Conservation (phyloP, 2,888 invertebrate genomes). For the Adelognathus sp. region DNA sequence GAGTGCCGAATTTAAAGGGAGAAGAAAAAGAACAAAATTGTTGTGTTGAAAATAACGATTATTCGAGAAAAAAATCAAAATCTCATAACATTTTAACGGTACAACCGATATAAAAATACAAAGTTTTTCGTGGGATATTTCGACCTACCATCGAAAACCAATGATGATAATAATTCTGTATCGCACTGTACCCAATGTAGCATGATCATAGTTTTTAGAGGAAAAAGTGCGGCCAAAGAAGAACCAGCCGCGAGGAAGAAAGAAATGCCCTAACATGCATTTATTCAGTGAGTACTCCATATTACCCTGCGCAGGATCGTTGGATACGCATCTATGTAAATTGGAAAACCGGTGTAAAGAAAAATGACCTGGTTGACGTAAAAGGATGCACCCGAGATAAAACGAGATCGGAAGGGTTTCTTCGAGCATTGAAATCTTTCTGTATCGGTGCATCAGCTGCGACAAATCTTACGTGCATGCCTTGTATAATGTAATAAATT, state of each 20-base stretch:
- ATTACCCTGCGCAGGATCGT: not conserved
- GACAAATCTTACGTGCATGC: not conserved
- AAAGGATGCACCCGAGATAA: not conserved
- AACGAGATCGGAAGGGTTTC: not conserved
- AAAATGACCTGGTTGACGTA: not conserved
- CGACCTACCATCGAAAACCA: too few relatives aligned
- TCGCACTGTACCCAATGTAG: too few relatives aligned
- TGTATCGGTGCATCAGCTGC: not conserved
- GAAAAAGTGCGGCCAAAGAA: too few relatives aligned
- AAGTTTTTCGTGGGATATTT: too few relatives aligned
- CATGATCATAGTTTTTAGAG: too few relatives aligned
- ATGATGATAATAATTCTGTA: too few relatives aligned
- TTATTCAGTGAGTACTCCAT: conserved; percentile 35
- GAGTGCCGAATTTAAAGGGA: too few relatives aligned
- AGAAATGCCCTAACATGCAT: not conserved
- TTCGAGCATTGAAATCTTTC: not conserved
- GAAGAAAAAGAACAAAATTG: too few relatives aligned
- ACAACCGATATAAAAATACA: too few relatives aligned
- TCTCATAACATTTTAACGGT: too few relatives aligned
- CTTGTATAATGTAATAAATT: not conserved
- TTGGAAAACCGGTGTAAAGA: conserved; percentile 1
- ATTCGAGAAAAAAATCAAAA: too few relatives aligned
- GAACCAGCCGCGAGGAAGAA: not conserved
- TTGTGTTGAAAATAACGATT: too few relatives aligned
- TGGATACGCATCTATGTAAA: conserved; percentile 21